A percentile compares a stretch with the other conserved stretches of the same genome.
These are phyloP conservation scores for Hirtodrosophila trivittata DNA, from an alignment of 2,888 invertebrate genomes.

Conservation along the genomic window DNA sequence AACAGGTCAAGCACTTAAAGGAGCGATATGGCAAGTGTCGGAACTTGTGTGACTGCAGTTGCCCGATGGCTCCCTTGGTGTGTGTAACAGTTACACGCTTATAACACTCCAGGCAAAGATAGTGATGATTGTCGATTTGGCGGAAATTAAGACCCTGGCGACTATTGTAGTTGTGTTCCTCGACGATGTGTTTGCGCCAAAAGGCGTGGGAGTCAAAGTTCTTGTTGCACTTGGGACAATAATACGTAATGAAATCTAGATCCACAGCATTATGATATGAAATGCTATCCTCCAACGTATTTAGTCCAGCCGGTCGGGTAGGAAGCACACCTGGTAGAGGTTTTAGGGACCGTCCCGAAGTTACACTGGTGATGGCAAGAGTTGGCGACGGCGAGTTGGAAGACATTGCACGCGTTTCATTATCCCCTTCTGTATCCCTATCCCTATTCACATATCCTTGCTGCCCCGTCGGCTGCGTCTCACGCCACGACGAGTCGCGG, in stretches of 20 bases:
- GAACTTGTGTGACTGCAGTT: conserved; percentile 81
- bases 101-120: conserved; percentile 79
- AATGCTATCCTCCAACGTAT: conserved; percentile 79
- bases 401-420: neutral
- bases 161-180: conserved; percentile 77
- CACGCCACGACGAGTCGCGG: conserved; percentile 42
- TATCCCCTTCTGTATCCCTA: conserved; percentile 23
- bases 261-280: conserved; percentile 81
- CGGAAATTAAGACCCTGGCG: conserved; percentile 79
- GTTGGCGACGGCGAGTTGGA: conserved; percentile 35
- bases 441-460: conserved; percentile 28
- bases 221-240: conserved; percentile 78
- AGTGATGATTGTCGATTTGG: conserved; percentile 80
- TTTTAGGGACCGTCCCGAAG: conserved; percentile 47
- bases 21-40: conserved; percentile 80
- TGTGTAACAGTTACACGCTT: conserved; percentile 81
- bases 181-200: conserved; percentile 82
- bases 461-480: conserved; percentile 39
- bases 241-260: conserved; percentile 79
- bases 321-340: conserved; percentile 51
- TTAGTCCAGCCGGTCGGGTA: conserved; percentile 68
- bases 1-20: conserved; percentile 76
- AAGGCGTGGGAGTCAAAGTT: conserved; percentile 79
- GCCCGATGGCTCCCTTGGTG: conserved; percentile 80
- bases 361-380: conserved; percentile 21